Percentiles rank a stretch among this genome's conserved stretches.
phyloP scores from a whole-genome alignment of 2,113 vertebrate species.

The Sinocyclocheilus anshuiensis region DNA sequence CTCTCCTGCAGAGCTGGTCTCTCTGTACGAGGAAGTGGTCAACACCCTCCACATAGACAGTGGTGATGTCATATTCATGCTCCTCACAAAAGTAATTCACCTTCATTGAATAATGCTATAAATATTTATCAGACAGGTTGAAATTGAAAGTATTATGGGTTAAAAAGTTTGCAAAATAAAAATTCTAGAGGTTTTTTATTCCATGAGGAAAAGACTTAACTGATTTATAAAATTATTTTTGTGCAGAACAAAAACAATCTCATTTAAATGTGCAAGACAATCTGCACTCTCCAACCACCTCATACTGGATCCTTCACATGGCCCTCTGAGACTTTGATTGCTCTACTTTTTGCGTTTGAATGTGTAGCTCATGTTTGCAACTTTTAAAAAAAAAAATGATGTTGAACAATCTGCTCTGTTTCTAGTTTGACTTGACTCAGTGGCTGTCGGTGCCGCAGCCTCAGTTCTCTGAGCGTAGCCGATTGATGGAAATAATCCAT shows the following conservation, averaged over 20 bases:
- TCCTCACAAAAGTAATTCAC: conserved; percentile 88
- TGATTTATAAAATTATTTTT: not conserved
- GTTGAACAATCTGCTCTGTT: conserved; percentile 51
- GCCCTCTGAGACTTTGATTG: not conserved
- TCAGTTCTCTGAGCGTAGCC: conserved; percentile 84
- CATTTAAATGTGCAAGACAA: not conserved
- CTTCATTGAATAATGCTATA: not conserved
- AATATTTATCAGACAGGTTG: not conserved
- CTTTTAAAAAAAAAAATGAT: not conserved
- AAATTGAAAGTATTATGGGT: not conserved
- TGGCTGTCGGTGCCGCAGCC: conserved; percentile 87
- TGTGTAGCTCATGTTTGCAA: not conserved
- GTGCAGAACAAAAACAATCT: not conserved
- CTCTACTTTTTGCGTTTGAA: not conserved
- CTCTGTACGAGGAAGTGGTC: conserved; percentile 88
- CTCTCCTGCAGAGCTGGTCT: conserved; percentile 84
- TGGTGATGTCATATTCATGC: conserved; percentile 93
- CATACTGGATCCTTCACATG: not conserved
- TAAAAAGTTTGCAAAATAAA: not conserved
- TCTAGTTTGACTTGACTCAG: conserved; percentile 86
- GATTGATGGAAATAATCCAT: conserved; percentile 89
- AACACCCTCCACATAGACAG: conserved; percentile 85
- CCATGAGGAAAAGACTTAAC: not conserved
- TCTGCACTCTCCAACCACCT: not conserved
- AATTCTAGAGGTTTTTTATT: not conserved